These are phyloP conservation scores for Phaetusa simplex DNA, from an alignment of 2,113 vertebrate genomes.

Conservation along the genomic window DNA sequence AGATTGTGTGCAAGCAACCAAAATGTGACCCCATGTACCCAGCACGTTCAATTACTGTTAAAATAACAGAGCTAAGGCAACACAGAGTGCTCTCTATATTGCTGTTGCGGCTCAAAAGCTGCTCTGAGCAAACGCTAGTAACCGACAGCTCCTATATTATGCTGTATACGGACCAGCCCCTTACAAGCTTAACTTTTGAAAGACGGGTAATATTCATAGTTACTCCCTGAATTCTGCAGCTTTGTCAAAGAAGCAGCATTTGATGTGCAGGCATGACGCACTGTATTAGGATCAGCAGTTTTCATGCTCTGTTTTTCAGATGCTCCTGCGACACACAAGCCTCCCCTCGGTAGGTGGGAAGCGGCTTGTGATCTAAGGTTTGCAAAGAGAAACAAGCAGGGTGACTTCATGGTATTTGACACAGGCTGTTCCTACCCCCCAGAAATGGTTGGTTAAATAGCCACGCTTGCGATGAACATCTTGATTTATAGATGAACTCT, in stretches of 20 bases:
- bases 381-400: slow-evolving; percentile 11
- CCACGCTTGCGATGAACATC: background rate
- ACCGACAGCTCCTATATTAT: background rate
- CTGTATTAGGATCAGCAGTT: background rate
- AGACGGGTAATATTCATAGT: background rate
- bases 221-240: background rate
- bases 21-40: background rate
- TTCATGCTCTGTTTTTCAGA: background rate
- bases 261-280: background rate
- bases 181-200: background rate
- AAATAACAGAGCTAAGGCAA: slow-evolving; percentile 26
- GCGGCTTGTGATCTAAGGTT: slow-evolving; percentile 20
- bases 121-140: background rate
- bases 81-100: background rate
- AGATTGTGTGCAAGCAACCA: background rate
- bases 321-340: background rate
- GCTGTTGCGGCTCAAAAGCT: background rate
- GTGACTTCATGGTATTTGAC: slow-evolving; percentile 5
- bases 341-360: slow-evolving; percentile 19
- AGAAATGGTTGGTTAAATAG: slow-evolving; percentile 9
- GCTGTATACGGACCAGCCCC: background rate
- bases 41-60: background rate
- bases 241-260: background rate
- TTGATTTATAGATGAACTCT: slow-evolving; percentile 10
- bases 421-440: background rate